phyloP scores from a whole-genome alignment of 2,113 vertebrate genomes.

The Tragelaphus imberbis region DNA sequence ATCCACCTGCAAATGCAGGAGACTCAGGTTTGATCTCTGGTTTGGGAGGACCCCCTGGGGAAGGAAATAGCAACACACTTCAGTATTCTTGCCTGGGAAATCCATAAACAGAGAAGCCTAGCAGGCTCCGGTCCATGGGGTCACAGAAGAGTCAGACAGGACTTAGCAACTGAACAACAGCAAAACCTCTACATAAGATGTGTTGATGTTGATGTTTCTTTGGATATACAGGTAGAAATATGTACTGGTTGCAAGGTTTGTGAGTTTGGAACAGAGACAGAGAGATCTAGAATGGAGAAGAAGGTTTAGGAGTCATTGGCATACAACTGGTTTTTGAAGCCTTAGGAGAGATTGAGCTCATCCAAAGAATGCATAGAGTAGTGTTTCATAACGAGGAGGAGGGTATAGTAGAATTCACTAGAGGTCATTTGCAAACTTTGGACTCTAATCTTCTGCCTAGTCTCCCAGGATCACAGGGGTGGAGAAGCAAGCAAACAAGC shows the following conservation, averaged over 20 bases:
- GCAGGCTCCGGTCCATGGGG: accelerated
- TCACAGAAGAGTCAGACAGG: background rate
- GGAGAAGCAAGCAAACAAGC: background rate
- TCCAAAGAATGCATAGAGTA: background rate
- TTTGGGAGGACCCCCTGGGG: background rate
- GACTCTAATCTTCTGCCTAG: background rate
- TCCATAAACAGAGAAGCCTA: background rate
- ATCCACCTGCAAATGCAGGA: background rate
- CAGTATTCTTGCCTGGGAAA: background rate
- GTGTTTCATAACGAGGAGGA: background rate
- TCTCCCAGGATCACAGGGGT: background rate
- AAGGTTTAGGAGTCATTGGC: background rate
- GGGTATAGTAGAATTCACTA: background rate
- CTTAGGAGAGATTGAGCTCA: background rate
- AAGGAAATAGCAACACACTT: background rate
- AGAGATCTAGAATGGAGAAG: background rate
- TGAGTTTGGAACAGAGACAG: background rate
- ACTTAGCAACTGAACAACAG: background rate
- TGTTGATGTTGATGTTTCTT: background rate
- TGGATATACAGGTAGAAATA: background rate
- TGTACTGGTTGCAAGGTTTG: background rate
- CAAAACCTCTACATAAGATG: background rate
- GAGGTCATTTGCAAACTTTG: background rate
- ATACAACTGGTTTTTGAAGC: background rate
- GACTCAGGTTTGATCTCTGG: background rate